Base-by-base conservation (phyloP, 2,797 vertebrate genomes). In the Scarus forsteni region DNA sequence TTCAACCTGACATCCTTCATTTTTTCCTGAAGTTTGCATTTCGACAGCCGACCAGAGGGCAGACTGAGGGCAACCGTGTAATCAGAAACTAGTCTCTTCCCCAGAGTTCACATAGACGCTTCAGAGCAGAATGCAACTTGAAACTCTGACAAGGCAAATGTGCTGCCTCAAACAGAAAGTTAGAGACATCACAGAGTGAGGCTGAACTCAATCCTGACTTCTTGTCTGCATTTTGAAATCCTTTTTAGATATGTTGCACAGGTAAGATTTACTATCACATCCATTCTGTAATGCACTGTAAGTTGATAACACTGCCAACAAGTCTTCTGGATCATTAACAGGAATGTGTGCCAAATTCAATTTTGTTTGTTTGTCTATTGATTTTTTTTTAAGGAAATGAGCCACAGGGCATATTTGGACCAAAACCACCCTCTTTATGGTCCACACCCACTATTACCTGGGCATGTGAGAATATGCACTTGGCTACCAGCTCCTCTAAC, bases 41-140 rank as follows among this genome's bases (percentile, higher is more conserved):
- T 52, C 91, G 77, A 90, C 70, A 81, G 61, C 73, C 73, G 88
- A 88, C 68, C 73, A 76, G 34, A 77, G 84, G 77, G 60, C 80
- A 86, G 36, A 66, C 74, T 0, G 6, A 87, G 70, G 57, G 75
- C 63, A 53, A 70, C 13, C 9, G 67, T 66, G 80, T 54, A 40
- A 57, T 35, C 76, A 12, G 44, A 71, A 64, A 85, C 73, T 86
- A 75, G 69, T 79, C 12, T 38, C 80, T 76, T 75, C 66, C 74
- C 38, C 56, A 83, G 49, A 86, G 27, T 34, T 51, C 50, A 78
- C 73, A 73, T 27, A 49, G 6, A 56, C 35, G 35, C 75, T 72
- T 73, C 61, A 66, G 44, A 79, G 79, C 85, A 72, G 89, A 77
- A 40, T 78, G 62, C 44, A 62, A 70, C 75, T 77, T 57, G 52